Percentiles rank a stretch among this genome's conserved stretches.
Evolutionary conservation across 2,113 vertebrate species (phyloP).

Genomic region (Sclerurus mexicanus): DNA sequence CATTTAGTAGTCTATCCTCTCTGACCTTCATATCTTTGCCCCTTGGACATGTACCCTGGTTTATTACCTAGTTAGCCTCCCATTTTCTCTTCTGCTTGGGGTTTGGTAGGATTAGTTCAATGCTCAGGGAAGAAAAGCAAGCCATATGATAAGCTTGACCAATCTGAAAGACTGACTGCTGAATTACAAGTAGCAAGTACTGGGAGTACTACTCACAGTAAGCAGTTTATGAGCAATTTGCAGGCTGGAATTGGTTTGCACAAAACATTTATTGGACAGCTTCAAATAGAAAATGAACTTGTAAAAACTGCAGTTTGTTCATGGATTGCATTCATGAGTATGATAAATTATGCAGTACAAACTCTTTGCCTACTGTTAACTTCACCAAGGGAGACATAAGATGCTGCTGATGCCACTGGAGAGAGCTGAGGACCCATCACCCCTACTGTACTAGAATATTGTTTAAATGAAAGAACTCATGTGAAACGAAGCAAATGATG

Average conservation of each 20-base stretch:
- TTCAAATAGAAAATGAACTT: constrained; percentile 38
- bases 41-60: not conserved
- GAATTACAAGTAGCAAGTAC: not conserved
- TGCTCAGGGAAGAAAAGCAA: not conserved
- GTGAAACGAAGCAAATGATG: constrained; percentile 45
- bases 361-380: not conserved
- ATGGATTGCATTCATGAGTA: constrained; percentile 17
- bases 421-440: constrained; percentile 2
- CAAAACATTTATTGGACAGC: constrained; percentile 51
- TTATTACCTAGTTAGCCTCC: not conserved
- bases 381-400: constrained; percentile 3
- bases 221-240: constrained; percentile 45
- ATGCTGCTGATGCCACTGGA: constrained; percentile 10
- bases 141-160: not conserved
- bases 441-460: constrained; percentile 19
- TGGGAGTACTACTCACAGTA: not conserved
- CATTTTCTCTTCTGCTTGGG: not conserved
- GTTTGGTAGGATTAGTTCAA: not conserved
- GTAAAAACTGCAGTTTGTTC: constrained; percentile 46
- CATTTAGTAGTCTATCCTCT: not conserved
- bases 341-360: not conserved
- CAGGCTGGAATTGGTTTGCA: constrained; percentile 49
- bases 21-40: not conserved
- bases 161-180: not conserved
- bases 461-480: constrained; percentile 61